phyloP scores from a whole-genome alignment of 2,888 invertebrate genomes.

The Catocala nupta region DNA sequence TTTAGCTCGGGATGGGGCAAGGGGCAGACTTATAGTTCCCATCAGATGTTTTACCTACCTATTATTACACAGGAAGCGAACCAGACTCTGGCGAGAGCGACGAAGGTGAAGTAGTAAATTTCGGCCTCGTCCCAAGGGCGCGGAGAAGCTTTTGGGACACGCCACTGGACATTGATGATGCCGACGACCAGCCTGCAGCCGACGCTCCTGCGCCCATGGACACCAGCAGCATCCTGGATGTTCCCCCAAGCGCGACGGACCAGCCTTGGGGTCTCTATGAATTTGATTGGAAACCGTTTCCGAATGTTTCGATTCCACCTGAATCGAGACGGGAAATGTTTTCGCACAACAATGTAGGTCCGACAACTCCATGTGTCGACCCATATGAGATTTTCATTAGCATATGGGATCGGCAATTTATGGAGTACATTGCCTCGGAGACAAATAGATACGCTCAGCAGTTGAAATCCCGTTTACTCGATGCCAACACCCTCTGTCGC shows the following conservation, averaged over 20 bases:
- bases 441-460: neutral
- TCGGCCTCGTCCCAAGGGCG: neutral
- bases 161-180: neutral
- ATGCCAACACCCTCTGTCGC: neutral
- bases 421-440: too few species aligned
- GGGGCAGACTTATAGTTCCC: neutral
- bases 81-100: neutral
- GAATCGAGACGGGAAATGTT: neutral
- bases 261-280: neutral
- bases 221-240: too few species aligned
- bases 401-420: too few species aligned
- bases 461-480: neutral
- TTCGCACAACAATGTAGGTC: neutral
- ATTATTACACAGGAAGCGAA: neutral
- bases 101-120: neutral
- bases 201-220: neutral
- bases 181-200: neutral
- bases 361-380: neutral
- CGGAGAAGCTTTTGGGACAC: neutral
- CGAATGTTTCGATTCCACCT: neutral
- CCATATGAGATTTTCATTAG: neutral
- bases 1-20: neutral
- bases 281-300: neutral
- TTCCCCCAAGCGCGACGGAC: neutral
- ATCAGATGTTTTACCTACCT: neutral